Percentiles rank a stretch among this genome's conserved stretches.
These are phyloP conservation scores for Leptopterna dolabrata DNA, from an alignment of 2,888 invertebrate genomes.

Conservation along the genomic window DNA sequence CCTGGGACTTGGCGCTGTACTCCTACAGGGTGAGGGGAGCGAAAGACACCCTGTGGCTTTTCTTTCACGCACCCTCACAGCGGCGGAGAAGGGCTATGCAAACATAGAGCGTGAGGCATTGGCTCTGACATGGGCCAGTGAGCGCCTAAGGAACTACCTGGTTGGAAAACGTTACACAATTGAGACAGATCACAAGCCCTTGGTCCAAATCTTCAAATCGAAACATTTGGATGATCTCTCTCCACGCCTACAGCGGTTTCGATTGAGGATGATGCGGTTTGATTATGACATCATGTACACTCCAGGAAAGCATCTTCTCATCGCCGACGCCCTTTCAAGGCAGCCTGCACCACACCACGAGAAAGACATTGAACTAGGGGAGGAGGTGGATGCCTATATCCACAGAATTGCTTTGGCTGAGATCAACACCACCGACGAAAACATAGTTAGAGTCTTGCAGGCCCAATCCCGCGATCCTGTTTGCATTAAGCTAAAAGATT, in stretches of 20 bases:
- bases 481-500: not conserved
- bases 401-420: not conserved
- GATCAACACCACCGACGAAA: not conserved
- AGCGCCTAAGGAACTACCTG: not conserved
- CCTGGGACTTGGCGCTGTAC: not conserved
- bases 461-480: not conserved
- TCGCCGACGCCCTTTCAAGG: not conserved
- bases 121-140: not conserved
- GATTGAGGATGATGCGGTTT: not conserved
- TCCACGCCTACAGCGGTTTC: not conserved
- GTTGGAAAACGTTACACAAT: not conserved
- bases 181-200: not conserved
- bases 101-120: not conserved
- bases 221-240: not conserved
- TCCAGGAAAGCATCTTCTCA: not conserved
- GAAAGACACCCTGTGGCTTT: not conserved
- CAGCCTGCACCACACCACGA: not conserved
- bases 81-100: not conserved
- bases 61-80: not conserved
- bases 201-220: not conserved
- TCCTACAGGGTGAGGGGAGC: not conserved
- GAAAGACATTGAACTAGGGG: not conserved
- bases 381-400: constrained; percentile 1
- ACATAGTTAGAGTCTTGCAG: not conserved
- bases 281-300: not conserved